phyloP scores from a whole-genome alignment of 1,140 invertebrate species.

The Drosophila tristis region DNA sequence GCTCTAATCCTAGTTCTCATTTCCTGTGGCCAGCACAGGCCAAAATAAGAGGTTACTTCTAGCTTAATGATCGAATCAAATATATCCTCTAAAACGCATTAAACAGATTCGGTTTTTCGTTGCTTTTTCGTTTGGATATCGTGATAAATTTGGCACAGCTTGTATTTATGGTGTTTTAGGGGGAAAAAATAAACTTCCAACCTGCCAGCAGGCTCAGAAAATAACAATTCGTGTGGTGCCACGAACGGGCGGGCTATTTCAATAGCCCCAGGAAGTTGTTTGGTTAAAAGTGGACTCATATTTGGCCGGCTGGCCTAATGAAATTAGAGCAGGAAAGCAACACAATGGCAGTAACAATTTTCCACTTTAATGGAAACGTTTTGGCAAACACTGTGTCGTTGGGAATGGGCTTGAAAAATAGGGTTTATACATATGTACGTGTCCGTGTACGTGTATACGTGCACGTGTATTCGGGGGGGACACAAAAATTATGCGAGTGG shows the following conservation, averaged over 20 bases:
- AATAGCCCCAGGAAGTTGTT: conserved; percentile 16
- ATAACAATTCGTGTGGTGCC: not conserved
- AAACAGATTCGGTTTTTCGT: no score
- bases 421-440: not conserved
- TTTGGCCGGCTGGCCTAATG: conserved; percentile 25
- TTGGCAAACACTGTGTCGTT: conserved; percentile 16
- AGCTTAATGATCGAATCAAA: conserved; percentile 23
- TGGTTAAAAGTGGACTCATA: conserved; percentile 14
- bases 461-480: conserved; percentile 25
- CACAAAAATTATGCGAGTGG: conserved; percentile 58
- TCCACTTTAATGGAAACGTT: conserved; percentile 52
- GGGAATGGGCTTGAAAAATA: not conserved
- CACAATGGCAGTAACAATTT: conserved; percentile 42
- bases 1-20: not conserved
- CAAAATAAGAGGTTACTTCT: not conserved
- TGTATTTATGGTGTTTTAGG: no score
- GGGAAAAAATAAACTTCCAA: no score
- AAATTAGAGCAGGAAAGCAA: conserved; percentile 18
- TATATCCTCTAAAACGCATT: conserved; percentile 15
- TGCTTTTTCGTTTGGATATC: no score
- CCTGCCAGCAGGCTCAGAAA: not conserved
- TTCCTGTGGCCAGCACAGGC: not conserved
- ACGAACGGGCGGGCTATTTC: no score
- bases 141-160: no score
- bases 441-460: not conserved